Conservation (phyloP, 2,888 invertebrate genomes). For the Malacosoma neustria region DNA sequence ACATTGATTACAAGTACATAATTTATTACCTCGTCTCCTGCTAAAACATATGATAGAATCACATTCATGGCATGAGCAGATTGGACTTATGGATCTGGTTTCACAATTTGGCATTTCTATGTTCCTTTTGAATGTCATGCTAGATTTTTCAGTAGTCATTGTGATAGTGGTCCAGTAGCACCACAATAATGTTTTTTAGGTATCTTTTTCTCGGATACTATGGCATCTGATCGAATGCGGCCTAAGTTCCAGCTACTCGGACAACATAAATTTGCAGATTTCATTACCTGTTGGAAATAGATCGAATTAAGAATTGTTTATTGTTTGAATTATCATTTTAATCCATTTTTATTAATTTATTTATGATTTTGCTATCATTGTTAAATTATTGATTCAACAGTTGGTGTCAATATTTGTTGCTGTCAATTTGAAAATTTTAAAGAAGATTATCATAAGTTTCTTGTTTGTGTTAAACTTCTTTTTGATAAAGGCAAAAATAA, state of each 20-base stretch:
- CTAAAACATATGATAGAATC: conserved; percentile 26
- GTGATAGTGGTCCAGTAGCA: conserved; percentile 3
- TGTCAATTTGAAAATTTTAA: no score
- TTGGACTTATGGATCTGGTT: conserved; percentile 8
- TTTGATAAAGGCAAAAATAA: no score
- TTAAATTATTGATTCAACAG: no score
- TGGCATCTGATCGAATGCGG: conserved; percentile 3
- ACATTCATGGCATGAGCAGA: conserved; percentile 37
- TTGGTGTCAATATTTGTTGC: no score
- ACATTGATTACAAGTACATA: conserved; percentile 17
- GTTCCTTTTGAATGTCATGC: background rate
- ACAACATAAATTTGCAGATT: conserved; percentile 19
- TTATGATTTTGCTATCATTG: no score
- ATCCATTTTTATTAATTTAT: no score
- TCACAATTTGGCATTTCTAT: background rate
- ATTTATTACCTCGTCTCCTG: conserved; percentile 15
- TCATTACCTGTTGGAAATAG: conserved; percentile 16
- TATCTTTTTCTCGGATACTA: conserved; percentile 4
- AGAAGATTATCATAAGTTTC: no score
- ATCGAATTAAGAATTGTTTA: no score
- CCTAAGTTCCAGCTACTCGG: conserved; percentile 7
- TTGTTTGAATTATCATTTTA: conserved; percentile 53
- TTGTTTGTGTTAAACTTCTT: no score
- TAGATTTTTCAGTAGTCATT: conserved; percentile 4
- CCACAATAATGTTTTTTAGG: conserved; percentile 20